phyloP scores from a whole-genome alignment of 2,888 invertebrate species.

The Chorisops tibialis region DNA sequence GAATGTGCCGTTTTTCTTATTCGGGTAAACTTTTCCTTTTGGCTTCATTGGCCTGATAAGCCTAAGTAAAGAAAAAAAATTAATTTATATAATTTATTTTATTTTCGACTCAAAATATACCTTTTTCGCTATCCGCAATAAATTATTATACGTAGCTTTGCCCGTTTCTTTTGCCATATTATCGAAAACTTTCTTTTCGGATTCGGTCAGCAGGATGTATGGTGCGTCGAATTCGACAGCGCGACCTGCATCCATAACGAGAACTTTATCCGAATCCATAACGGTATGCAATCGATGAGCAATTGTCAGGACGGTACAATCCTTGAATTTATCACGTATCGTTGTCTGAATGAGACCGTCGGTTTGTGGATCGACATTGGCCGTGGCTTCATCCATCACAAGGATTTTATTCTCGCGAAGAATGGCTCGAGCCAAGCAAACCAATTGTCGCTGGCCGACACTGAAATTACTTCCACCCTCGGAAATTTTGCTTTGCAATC shows the following conservation, averaged over 20 bases:
- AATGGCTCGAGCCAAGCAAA: slow-evolving; percentile 86
- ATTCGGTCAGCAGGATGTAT: slow-evolving; percentile 55
- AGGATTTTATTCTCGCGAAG: slow-evolving; percentile 79
- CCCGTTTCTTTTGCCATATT: slow-evolving; percentile 64
- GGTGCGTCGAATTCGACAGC: slow-evolving; percentile 70
- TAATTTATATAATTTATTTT: neutral
- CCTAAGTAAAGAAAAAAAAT: neutral
- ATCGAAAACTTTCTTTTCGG: slow-evolving; percentile 54
- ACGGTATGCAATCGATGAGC: slow-evolving; percentile 88
- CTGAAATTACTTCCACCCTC: slow-evolving; percentile 83
- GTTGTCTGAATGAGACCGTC: slow-evolving; percentile 80
- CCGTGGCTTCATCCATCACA: slow-evolving; percentile 91
- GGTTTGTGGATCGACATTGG: slow-evolving; percentile 87
- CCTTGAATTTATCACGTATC: slow-evolving; percentile 71
- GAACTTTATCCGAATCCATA: slow-evolving; percentile 58
- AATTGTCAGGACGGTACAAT: slow-evolving; percentile 84
- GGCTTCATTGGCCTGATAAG: slow-evolving; percentile 1
- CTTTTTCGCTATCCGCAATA: slow-evolving; percentile 62
- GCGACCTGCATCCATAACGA: slow-evolving; percentile 70
- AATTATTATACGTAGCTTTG: slow-evolving; percentile 60
- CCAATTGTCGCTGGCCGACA: slow-evolving; percentile 84
- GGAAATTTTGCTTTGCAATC: slow-evolving; percentile 67
- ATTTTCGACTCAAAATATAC: slow-evolving; percentile 37
- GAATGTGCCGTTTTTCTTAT: neutral
- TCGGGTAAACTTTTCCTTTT: neutral